Percentiles rank a stretch among this genome's conserved stretches.
These are phyloP conservation scores for Sarcophaga variegata DNA, from an alignment of 2,888 invertebrate species.

Conservation along the genomic window DNA sequence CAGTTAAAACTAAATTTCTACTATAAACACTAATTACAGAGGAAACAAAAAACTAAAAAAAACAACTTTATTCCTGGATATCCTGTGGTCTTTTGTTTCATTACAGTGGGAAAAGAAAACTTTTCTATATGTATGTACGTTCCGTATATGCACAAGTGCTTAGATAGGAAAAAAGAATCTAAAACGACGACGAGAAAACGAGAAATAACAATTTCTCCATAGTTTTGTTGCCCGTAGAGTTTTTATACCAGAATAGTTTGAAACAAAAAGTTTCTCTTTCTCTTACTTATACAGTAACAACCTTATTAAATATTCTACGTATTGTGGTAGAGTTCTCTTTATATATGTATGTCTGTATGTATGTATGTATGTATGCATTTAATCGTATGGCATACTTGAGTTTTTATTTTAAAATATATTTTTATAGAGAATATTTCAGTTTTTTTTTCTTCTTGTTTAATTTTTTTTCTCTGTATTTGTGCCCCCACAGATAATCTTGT, in stretches of 20 bases:
- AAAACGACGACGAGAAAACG: neutral
- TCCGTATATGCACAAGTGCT: neutral
- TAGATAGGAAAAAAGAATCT: neutral
- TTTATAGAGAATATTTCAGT: neutral
- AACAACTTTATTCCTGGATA: conserved; percentile 61
- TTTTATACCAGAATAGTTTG: conserved; percentile 27
- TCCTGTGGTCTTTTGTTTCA: conserved; percentile 64
- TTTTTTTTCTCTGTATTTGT: neutral
- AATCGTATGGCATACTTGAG: too few species aligned
- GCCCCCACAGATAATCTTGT: conserved; percentile 51
- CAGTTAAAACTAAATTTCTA: conserved; percentile 40
- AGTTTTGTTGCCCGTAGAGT: conserved; percentile 28
- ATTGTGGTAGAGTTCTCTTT: conserved; percentile 4
- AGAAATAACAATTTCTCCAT: conserved; percentile 14
- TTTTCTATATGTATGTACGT: conserved; percentile 4
- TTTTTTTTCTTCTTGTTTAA: neutral
- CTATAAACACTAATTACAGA: conserved; percentile 62
- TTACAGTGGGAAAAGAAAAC: conserved; percentile 32
- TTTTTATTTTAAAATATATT: neutral
- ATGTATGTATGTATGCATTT: neutral
- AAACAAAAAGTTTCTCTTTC: conserved; percentile 8
- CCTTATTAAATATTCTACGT: conserved; percentile 25
- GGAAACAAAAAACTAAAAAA: conserved; percentile 60
- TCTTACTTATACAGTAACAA: conserved; percentile 29
- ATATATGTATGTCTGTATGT: neutral